Conservation (phyloP, 2,888 invertebrate genomes). For the Fragum sueziense region DNA sequence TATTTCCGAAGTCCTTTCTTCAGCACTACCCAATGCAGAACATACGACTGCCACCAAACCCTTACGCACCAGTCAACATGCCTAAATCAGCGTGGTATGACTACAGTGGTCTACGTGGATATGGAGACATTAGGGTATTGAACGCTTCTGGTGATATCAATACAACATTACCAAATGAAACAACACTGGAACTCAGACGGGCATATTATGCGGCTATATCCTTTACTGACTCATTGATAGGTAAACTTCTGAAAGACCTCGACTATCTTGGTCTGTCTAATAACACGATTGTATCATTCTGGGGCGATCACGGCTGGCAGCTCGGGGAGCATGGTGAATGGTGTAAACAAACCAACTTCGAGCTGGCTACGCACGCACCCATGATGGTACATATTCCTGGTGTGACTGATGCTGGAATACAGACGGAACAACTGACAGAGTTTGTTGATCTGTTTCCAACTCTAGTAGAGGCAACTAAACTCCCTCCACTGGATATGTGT, state of each 20-base stretch:
- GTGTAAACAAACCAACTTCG: slow-evolving; percentile 71
- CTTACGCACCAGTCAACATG: slow-evolving; percentile 66
- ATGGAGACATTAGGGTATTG: slow-evolving; percentile 61
- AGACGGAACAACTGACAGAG: slow-evolving; percentile 63
- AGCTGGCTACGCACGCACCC: slow-evolving; percentile 69
- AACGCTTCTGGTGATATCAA: slow-evolving; percentile 64
- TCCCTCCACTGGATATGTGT: slow-evolving; percentile 54
- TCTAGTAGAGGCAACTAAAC: slow-evolving; percentile 68
- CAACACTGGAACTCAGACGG: slow-evolving; percentile 54
- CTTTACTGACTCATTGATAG: slow-evolving; percentile 62
- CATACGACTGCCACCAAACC: slow-evolving; percentile 64
- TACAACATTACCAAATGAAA: slow-evolving; percentile 65
- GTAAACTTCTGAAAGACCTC: slow-evolving; percentile 56
- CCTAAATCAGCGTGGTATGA: slow-evolving; percentile 67
- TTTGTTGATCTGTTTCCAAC: slow-evolving; percentile 73
- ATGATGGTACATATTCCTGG: slow-evolving; percentile 72
- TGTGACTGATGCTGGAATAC: slow-evolving; percentile 60
- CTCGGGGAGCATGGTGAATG: slow-evolving; percentile 72
- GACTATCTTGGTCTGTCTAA: slow-evolving; percentile 55
- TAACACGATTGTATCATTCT: slow-evolving; percentile 67
- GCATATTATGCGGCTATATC: slow-evolving; percentile 65
- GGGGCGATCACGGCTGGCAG: slow-evolving; percentile 72
- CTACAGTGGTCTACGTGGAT: slow-evolving; percentile 63
- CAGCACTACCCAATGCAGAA: slow-evolving; percentile 83
- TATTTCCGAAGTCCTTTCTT: slow-evolving; percentile 89